A percentile compares a stretch with the other conserved stretches of the same genome.
Conservation (phyloP, 1,140 invertebrate genomes). For the Cotesia glomerata region DNA sequence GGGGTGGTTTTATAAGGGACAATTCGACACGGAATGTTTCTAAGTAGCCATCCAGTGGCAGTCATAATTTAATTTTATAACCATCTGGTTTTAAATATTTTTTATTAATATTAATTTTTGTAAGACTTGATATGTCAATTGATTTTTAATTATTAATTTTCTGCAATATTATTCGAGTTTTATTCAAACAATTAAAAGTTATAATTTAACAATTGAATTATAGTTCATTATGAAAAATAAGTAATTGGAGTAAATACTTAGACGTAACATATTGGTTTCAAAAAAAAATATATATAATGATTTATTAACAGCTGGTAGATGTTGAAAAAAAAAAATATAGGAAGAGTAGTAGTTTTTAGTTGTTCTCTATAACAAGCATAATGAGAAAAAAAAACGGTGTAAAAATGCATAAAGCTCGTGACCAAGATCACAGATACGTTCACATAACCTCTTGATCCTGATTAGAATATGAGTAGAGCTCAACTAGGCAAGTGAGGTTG, state of each 20-base stretch:
- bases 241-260: conserved; percentile 6
- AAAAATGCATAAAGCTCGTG: conserved; percentile 38
- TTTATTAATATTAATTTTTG: too few species aligned
- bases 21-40: conserved; percentile 47
- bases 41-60: conserved; percentile 51
- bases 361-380: neutral
- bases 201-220: too few species aligned
- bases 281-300: neutral
- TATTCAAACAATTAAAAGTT: too few species aligned
- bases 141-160: too few species aligned
- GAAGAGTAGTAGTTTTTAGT: conserved; percentile 43
- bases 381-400: neutral
- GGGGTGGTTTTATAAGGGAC: conserved; percentile 28
- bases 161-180: too few species aligned
- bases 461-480: conserved; percentile 58
- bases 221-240: too few species aligned
- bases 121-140: too few species aligned
- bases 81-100: neutral
- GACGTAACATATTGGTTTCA: neutral
- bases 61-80: conserved; percentile 22
- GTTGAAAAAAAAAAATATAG: conserved; percentile 36
- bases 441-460: conserved; percentile 63
- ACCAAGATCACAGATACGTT: conserved; percentile 49
- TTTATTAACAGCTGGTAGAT: neutral
- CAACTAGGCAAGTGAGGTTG: conserved; percentile 23